Evolutionary conservation across 2,113 vertebrate genomes (phyloP).

Genomic region (Neogobius melanostomus): DNA sequence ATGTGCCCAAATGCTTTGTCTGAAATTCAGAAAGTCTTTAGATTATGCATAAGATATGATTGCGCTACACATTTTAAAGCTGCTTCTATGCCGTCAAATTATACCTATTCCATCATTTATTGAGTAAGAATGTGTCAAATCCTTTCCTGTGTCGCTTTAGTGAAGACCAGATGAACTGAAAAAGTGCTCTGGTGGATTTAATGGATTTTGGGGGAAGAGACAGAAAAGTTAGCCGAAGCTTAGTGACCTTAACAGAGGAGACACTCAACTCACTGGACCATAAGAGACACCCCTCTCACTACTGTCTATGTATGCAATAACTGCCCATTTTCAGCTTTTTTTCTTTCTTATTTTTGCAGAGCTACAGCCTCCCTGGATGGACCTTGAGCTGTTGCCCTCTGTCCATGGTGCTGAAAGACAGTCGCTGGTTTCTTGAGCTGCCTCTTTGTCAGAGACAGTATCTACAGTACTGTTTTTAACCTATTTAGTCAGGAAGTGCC

Average conservation of each 20-base stretch:
- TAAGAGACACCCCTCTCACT: conserved; percentile 31
- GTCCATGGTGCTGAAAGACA: conserved; percentile 23
- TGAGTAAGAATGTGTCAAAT: not conserved
- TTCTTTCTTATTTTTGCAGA: conserved; percentile 4
- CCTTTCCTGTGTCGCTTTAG: not conserved
- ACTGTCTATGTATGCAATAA: conserved; percentile 21
- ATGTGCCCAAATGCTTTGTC: no score
- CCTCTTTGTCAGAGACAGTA: no score
- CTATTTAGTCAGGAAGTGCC: no score
- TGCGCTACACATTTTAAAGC: not conserved
- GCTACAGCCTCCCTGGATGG: conserved; percentile 19
- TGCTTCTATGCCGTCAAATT: conserved; percentile 8
- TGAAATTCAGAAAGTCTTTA: no score
- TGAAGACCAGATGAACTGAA: conserved; percentile 11
- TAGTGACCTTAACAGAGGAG: conserved; percentile 32
- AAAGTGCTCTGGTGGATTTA: conserved; percentile 26
- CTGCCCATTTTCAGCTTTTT: conserved; percentile 22
- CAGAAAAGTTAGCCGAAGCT: conserved; percentile 26
- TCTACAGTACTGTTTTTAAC: no score
- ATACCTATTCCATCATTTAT: not conserved
- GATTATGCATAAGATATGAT: not conserved
- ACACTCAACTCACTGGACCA: conserved; percentile 21
- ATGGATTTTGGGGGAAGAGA: conserved; percentile 36
- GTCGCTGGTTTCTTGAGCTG: not conserved
- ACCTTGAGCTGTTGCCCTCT: conserved; percentile 28